Evolutionary conservation across 2,888 invertebrate species (phyloP).

Genomic region (Asteroscopus sphinx): DNA sequence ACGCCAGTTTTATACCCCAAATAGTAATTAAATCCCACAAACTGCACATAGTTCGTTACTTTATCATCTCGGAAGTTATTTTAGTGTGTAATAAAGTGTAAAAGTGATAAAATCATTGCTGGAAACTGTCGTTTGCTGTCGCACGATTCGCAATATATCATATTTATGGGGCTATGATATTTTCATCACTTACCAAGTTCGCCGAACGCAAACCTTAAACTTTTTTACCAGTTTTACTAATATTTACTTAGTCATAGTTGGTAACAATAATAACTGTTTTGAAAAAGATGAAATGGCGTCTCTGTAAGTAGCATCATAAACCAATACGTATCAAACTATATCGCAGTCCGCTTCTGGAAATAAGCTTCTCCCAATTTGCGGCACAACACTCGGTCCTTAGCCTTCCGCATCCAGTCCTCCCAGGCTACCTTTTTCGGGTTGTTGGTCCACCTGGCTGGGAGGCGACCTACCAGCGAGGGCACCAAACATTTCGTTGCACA

Average conservation of each 20-base stretch:
- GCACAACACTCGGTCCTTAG: too few relatives aligned
- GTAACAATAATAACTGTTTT: not conserved
- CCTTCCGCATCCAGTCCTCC: too few relatives aligned
- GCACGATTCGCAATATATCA: constrained; percentile 44
- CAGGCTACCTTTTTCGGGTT: too few relatives aligned
- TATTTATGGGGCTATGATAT: constrained; percentile 59
- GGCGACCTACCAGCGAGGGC: too few relatives aligned
- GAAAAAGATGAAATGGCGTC: too few relatives aligned
- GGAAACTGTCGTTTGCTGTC: constrained; percentile 52
- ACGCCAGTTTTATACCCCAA: not conserved
- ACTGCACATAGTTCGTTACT: constrained; percentile 1
- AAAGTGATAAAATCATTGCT: constrained; percentile 59
- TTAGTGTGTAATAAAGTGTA: constrained; percentile 60
- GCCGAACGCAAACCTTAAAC: constrained; percentile 22
- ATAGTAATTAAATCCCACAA: not conserved
- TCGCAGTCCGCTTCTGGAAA: too few relatives aligned
- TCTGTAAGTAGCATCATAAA: too few relatives aligned
- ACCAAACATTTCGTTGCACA: too few relatives aligned
- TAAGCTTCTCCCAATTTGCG: too few relatives aligned
- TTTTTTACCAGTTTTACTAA: not conserved
- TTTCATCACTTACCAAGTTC: constrained; percentile 45
- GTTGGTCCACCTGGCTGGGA: too few relatives aligned
- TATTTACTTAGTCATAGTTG: constrained; percentile 14
- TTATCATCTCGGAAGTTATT: constrained; percentile 30
- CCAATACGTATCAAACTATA: too few relatives aligned